Evolutionary conservation across 2,888 invertebrate species (phyloP).

Genomic region (Gerris lacustris): DNA sequence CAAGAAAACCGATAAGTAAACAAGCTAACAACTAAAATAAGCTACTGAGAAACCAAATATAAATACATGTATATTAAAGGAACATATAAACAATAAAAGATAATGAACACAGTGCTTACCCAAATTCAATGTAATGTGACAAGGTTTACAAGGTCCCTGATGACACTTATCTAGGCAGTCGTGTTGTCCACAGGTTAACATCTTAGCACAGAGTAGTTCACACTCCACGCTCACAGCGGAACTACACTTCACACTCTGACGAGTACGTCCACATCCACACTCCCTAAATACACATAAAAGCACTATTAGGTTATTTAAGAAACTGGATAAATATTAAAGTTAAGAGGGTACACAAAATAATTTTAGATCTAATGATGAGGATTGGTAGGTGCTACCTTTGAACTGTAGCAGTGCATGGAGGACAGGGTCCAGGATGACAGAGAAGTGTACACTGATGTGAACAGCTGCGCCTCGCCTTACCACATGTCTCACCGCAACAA

Average conservation of each 20-base stretch:
- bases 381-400: not conserved
- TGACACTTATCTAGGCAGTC: constrained; percentile 64
- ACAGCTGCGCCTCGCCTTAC: constrained; percentile 35
- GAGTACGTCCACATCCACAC: constrained; percentile 68
- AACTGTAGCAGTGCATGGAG: constrained; percentile 63
- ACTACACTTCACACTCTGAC: constrained; percentile 57
- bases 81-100: too few relatives aligned
- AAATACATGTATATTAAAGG: too few relatives aligned
- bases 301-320: too few relatives aligned
- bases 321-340: too few relatives aligned
- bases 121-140: constrained; percentile 37
- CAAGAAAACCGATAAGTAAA: too few relatives aligned
- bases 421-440: constrained; percentile 93
- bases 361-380: not conserved
- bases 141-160: constrained; percentile 59
- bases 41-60: too few relatives aligned
- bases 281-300: constrained; percentile 37
- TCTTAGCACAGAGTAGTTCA: constrained; percentile 56
- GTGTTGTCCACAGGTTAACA: constrained; percentile 66
- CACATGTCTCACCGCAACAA: constrained; percentile 80
- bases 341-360: too few relatives aligned
- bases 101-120: too few relatives aligned
- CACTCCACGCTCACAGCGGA: constrained; percentile 60
- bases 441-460: constrained; percentile 42
- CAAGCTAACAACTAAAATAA: too few relatives aligned